These are phyloP conservation scores for Jaculus jaculus DNA, from an alignment of 2,113 vertebrate genomes.

Conservation along the genomic window DNA sequence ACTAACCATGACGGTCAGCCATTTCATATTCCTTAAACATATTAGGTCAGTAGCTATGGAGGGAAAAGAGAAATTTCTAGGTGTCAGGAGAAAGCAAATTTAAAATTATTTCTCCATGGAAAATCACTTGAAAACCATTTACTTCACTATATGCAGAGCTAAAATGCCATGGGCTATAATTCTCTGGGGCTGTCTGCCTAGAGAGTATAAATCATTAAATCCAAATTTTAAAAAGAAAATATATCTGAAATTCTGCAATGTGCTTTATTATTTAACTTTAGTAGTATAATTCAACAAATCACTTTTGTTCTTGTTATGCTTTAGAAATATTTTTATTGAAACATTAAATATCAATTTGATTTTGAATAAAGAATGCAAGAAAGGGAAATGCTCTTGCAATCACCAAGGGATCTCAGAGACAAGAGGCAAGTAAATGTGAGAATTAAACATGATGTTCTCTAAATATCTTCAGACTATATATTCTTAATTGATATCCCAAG, in stretches of 20 bases:
- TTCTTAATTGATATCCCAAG: neutral
- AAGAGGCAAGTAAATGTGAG: neutral
- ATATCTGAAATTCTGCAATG: slow-evolving; percentile 45
- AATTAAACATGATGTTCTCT: slow-evolving; percentile 13
- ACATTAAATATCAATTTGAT: slow-evolving; percentile 7
- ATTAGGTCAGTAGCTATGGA: neutral
- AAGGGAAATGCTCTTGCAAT: neutral
- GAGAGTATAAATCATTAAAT: slow-evolving; percentile 63
- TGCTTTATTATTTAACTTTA: slow-evolving; percentile 40
- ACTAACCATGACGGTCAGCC: neutral
- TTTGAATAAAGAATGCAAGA: neutral
- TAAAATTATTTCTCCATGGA: slow-evolving; percentile 55
- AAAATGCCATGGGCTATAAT: slow-evolving; percentile 11
- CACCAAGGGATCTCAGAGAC: neutral
- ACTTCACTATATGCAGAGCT: slow-evolving; percentile 28
- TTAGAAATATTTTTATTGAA: slow-evolving; percentile 31
- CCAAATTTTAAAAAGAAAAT: slow-evolving; percentile 51
- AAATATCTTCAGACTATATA: neutral
- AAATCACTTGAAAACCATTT: slow-evolving; percentile 54
- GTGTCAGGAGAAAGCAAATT: slow-evolving; percentile 42
- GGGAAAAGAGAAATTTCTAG: neutral
- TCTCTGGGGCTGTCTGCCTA: neutral
- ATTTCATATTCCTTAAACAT: slow-evolving; percentile 38
- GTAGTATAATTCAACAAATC: neutral
- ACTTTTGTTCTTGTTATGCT: slow-evolving; percentile 24